Evolutionary conservation across 2,797 vertebrate genomes (phyloP), one percentile per base, ranked within the genome.

Genomic region (Halcyon smyrnensis): DNA sequence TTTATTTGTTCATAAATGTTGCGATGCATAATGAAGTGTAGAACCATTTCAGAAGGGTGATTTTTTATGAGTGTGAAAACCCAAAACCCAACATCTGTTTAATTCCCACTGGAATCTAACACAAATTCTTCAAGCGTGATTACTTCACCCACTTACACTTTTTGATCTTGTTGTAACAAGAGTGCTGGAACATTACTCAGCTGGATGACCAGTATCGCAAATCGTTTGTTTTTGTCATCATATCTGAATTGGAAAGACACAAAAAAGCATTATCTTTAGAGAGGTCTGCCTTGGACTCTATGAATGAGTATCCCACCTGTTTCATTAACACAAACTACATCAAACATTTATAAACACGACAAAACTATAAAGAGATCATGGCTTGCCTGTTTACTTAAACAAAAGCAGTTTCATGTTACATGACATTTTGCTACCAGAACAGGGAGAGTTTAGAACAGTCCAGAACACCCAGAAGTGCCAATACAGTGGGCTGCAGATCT

Each of bases 211-310:
- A 98, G 97, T 97, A 99, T 94, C 6, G 98, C 98, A 97, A 99
- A 99, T 36, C 98, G 98, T 63, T 98, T 98, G 89, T 98, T 99
- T 97, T 98, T 99, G 63, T 98, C 98, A 91, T 99, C 99, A 12
- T 99, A 98, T 90, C 98, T 98, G 94, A 91, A 97, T 95, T 82
- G 53, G 75, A 96, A 96, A 93, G 74, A 95, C 34, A 78, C 4
- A 91, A 92, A 89, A 83, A 87, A 51, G 5, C 46, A 63, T 45
- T 48, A n/a, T 27, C 71, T 77, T 80, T 83, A 70, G n/a, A 90
- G 62, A 89, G 57, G 16, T 36, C 68, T 94, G 60, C 68, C 56
- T 68, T 71, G 27, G 18, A 32, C 32, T 82, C 34, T 27, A 41
- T 15, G 18, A 43, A 19, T 32, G 8, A 80, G 7, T 27, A 77